Base-by-base conservation (phyloP, 2,888 invertebrate species). In the Magallana nippona region DNA sequence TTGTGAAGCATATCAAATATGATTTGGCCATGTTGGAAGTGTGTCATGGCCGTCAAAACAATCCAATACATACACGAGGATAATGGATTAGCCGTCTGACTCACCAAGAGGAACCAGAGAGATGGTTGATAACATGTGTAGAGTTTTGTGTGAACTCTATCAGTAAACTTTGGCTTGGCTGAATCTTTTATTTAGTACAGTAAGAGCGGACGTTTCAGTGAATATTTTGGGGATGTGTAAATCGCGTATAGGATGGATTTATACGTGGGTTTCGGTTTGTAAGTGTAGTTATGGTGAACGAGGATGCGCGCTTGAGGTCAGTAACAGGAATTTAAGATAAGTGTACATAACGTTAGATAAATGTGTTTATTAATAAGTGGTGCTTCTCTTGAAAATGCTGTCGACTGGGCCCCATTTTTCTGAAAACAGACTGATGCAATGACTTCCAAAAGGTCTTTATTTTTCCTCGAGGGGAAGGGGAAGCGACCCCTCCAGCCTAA, bases 391-490 rank as follows among this genome's bases (percentile, higher is more conserved):
- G 13, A 63, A 63, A 63, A 63, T 63, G 63, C 63, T 63, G 63
- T 63, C 27, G 8, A 60, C 13, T 63, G 2, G 15, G 27, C 27
- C 19, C 8, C 60, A 27, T 10, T 63, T 27, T 63, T 63, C 63
- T 8, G 22, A 13, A 22, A 63, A 22, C 15, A 63, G 27, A 22
- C 27, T 63, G 15, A 19, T 63, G 27, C 22, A 27, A 63, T 63
- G 63, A 63, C 63, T 22, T 82, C 90, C 17, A 90, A 89, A 78
- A 90, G 90, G 86, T 90, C 90, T 27, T 80, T 91, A 22, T 90
- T 90, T 87, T 85, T 88, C 10, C 84, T 88, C 79, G 89, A 89
- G n/a, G 85, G 88, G 19, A 88, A 85, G 78, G 86, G 86, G 62
- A 91, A 90, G 71, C 81, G 80, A 55, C 63, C 81, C 56, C 32